Percentiles rank a stretch among this genome's conserved stretches.
Evolutionary conservation across 2,888 invertebrate genomes (phyloP).

Genomic region (Xestoiulus laeticollis): DNA sequence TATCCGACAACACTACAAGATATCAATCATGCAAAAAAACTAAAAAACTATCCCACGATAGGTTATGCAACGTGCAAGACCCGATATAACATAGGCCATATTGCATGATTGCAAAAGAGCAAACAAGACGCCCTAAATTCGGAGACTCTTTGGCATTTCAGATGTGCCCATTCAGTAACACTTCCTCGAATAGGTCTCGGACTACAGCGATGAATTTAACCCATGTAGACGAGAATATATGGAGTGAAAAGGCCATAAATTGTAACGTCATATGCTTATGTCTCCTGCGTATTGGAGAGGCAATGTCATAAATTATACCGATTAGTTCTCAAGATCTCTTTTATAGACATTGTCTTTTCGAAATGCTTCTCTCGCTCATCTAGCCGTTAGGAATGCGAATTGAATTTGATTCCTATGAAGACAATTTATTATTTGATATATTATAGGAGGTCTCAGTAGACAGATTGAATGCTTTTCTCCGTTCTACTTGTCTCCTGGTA

Average conservation of each 20-base stretch:
- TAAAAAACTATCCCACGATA: too few species aligned
- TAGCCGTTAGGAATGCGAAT: not conserved
- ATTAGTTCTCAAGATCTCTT: slow-evolving; percentile 7
- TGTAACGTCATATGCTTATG: not conserved
- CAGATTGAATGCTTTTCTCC: not conserved
- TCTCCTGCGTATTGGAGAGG: not conserved
- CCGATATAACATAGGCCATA: too few species aligned
- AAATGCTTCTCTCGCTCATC: not conserved
- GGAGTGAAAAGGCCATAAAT: not conserved
- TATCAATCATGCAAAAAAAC: too few species aligned
- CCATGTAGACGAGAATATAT: not conserved
- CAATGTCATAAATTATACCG: not conserved
- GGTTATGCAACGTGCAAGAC: too few species aligned
- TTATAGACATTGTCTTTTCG: not conserved
- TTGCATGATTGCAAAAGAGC: not conserved
- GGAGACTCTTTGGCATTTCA: not conserved
- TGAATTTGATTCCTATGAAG: not conserved
- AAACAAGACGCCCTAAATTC: not conserved
- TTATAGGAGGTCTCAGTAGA: not conserved
- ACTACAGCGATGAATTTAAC: not conserved
- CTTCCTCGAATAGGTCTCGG: not conserved
- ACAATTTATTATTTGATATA: not conserved
- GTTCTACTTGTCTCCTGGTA: not conserved
- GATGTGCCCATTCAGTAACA: not conserved
- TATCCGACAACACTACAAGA: too few species aligned